These are phyloP conservation scores for Neolamprologus modestus DNA, from an alignment of 2,113 vertebrate species.

Conservation along the genomic window DNA sequence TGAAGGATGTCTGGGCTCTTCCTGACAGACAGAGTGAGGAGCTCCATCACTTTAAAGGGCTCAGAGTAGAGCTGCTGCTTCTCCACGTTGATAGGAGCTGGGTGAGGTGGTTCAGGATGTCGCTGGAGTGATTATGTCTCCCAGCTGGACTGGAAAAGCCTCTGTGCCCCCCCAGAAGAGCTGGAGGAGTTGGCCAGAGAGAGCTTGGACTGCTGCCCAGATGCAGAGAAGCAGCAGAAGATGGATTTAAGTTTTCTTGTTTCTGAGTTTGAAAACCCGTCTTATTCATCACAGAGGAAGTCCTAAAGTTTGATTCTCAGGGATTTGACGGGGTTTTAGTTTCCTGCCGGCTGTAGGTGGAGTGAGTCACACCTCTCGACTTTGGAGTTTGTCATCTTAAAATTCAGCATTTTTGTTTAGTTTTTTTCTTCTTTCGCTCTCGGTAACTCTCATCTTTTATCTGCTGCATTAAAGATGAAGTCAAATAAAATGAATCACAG, in stretches of 20 bases:
- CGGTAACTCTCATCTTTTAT: neutral
- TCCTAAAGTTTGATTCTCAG: neutral
- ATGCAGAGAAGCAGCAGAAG: neutral
- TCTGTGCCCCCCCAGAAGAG: neutral
- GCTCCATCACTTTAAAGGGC: neutral
- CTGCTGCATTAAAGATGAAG: neutral
- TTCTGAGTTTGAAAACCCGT: fast-evolving
- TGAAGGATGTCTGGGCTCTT: neutral
- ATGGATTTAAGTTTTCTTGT: neutral
- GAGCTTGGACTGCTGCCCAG: neutral
- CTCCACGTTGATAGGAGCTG: neutral
- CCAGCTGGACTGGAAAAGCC: neutral
- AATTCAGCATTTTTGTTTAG: neutral
- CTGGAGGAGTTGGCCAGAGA: neutral
- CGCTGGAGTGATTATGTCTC: neutral
- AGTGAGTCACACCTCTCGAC: neutral
- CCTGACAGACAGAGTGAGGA: fast-evolving
- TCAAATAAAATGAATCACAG: fast-evolving
- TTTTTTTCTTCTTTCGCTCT: neutral
- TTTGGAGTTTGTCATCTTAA: neutral
- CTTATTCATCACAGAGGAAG: neutral
- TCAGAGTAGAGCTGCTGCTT: neutral
- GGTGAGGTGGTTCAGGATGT: neutral
- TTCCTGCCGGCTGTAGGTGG: neutral
- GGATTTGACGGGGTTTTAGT: fast-evolving